phyloP scores from a whole-genome alignment of 2,113 vertebrate species.

The Trochalopteron elliotii region DNA sequence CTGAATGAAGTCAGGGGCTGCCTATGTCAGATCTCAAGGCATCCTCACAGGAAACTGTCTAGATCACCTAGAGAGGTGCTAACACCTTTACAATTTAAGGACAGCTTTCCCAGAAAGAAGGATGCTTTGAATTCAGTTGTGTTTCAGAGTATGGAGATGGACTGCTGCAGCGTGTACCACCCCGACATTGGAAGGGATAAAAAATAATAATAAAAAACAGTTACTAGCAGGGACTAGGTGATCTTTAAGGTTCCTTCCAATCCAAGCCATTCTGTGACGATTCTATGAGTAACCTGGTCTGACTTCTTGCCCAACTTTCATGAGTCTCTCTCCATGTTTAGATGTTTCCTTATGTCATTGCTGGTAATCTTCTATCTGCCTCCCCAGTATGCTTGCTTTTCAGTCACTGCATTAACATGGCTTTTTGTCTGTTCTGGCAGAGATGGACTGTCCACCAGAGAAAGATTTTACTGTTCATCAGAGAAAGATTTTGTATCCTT shows the following conservation, averaged over 20 bases:
- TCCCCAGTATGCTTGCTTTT: neutral
- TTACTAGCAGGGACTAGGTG: neutral
- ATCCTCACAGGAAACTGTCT: neutral
- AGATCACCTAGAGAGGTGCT: neutral
- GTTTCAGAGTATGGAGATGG: neutral
- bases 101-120: neutral
- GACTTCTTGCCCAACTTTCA: neutral
- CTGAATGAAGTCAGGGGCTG: neutral
- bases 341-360: neutral
- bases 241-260: neutral
- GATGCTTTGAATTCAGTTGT: neutral
- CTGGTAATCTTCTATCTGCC: neutral
- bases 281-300: neutral
- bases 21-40: neutral
- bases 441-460: neutral
- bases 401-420: neutral
- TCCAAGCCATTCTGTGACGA: neutral
- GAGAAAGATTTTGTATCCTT: neutral
- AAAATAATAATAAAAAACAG: neutral
- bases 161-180: neutral
- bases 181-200: neutral
- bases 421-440: neutral
- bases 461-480: neutral
- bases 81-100: neutral
- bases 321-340: neutral